Evolutionary conservation across 2,113 vertebrate species (phyloP).

Genomic region (Ptyas mucosa): DNA sequence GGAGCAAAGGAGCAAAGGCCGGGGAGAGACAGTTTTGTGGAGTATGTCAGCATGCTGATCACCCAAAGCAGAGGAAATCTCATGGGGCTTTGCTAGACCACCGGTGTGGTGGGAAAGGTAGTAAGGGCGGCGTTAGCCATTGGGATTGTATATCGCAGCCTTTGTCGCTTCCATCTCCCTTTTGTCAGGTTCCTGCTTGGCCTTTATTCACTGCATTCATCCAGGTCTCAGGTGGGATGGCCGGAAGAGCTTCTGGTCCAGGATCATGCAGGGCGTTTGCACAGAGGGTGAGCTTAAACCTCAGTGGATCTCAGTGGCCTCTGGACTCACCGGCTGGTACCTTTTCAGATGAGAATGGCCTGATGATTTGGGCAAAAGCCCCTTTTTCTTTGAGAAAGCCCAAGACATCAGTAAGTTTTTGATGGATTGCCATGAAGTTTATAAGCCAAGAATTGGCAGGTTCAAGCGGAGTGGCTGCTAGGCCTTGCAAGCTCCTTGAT

Average conservation of each 20-base stretch:
- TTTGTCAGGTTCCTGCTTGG: too few species aligned
- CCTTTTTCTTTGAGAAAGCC: constrained; percentile 71
- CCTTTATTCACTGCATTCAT: not conserved
- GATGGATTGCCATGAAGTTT: constrained; percentile 79
- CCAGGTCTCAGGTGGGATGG: not conserved
- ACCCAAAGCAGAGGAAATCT: too few species aligned
- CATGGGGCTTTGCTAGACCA: not conserved
- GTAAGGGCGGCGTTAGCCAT: too few species aligned
- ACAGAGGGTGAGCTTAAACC: not conserved
- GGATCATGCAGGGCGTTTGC: not conserved
- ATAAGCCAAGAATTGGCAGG: constrained; percentile 70
- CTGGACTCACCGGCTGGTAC: rapidly evolving
- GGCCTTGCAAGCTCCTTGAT: constrained; percentile 66
- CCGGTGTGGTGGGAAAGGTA: not conserved
- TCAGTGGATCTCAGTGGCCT: not conserved
- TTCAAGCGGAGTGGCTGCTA: constrained; percentile 70
- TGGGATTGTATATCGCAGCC: too few species aligned
- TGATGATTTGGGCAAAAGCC: constrained; percentile 49
- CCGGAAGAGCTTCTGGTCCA: not conserved
- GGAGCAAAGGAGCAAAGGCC: not conserved
- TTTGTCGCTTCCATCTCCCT: not conserved
- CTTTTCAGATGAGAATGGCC: constrained; percentile 39
- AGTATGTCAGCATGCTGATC: not conserved
- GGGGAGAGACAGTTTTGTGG: not conserved
- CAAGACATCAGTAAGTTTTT: constrained; percentile 78